Evolutionary conservation across 2,888 invertebrate species (phyloP), one percentile per base, ranked within the genome.

Genomic region (Caenorhabditis sp.): DNA sequence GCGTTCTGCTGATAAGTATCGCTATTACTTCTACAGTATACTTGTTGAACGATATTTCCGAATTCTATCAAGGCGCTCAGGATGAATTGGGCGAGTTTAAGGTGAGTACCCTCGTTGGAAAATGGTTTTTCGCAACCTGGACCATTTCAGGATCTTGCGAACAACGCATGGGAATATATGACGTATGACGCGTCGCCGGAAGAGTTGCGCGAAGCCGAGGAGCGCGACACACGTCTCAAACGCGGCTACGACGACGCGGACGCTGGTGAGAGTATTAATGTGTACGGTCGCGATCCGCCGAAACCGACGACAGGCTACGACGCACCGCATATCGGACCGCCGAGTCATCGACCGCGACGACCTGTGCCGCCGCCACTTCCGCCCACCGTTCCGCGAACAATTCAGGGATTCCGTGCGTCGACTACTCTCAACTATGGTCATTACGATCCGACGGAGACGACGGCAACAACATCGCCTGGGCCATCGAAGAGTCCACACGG

Each of bases 161-260:
- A 76, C 58, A 70, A 64, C 50, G 72, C 72, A 6, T 78, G 78
- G 78, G 68, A 69, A 12, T 67, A 69, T 27, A 73, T 78, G 73
- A 64, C 69, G 1, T 50, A 54, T 26, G 69, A 68, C 36, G 62
- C 71, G n/a, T 66, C 68, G 6, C 73, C 73, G 36, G 73, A 69
- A 63, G 69, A 69, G 31, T 55, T 69, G 55, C 55, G 68, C 61
- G 65, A 72, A 49, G 67, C 68, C 1, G 72, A 72, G 54, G 62
- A 72, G 6, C 10, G 19, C 12, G 68, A 69, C 2, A 43, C 8
- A 12, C 24, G 60, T 8, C 2, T 60, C 4, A 68, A 69, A 36
- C 57, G 72, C 53, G 66, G 65, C 3, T 73, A 68, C 23, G 71
- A 71, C 17, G 64, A 55, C 14, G 10, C 43, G 14, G 60, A 58